These are phyloP conservation scores for Aldabrachelys gigantea DNA, from an alignment of 2,113 vertebrate genomes.

Conservation along the genomic window DNA sequence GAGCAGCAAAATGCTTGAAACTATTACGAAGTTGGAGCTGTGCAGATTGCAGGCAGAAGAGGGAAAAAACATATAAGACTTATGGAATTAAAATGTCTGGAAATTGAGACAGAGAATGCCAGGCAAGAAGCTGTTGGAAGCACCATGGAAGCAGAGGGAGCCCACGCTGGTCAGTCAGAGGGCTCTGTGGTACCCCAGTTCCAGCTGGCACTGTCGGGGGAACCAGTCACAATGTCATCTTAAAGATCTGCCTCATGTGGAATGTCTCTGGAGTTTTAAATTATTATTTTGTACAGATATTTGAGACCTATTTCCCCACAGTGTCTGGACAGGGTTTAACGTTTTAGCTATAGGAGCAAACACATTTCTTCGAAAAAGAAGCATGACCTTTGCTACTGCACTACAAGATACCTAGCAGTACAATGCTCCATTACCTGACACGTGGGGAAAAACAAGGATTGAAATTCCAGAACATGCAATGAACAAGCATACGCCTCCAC, in stretches of 20 bases:
- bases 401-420: not conserved
- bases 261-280: not conserved
- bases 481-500: too few relatives aligned
- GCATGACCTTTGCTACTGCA: not conserved
- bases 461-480: not conserved
- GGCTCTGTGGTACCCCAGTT: not conserved
- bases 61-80: too few relatives aligned
- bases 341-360: not conserved
- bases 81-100: too few relatives aligned
- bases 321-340: not conserved
- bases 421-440: not conserved
- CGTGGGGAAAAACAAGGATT: not conserved
- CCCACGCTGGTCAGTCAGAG: too few relatives aligned
- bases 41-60: too few relatives aligned
- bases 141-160: too few relatives aligned
- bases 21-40: too few relatives aligned
- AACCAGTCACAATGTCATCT: not conserved
- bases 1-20: too few relatives aligned
- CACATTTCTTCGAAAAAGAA: not conserved
- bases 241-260: not conserved
- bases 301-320: not conserved
- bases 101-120: too few relatives aligned
- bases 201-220: rapidly evolving
- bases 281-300: not conserved
- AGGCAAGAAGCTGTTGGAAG: too few relatives aligned